phyloP scores from a whole-genome alignment of 2,888 invertebrate species.

The Zonitis immaculata region DNA sequence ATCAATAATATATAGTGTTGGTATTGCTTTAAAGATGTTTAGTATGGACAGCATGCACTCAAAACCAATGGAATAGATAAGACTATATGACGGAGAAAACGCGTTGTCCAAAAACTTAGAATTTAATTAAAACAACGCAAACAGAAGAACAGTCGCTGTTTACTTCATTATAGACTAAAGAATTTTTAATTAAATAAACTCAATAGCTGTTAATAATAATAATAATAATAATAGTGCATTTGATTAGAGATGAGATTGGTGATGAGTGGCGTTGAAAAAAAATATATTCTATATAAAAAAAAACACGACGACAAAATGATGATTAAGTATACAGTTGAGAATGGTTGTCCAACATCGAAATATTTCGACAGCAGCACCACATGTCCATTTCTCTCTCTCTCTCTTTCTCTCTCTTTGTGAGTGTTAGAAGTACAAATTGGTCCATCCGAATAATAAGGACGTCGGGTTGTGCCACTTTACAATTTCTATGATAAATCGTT shows the following conservation, averaged over 20 bases:
- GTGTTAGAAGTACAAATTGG: slow-evolving; percentile 10
- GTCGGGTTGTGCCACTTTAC: slow-evolving; percentile 11
- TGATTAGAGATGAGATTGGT: not conserved
- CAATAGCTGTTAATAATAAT: too few relatives aligned
- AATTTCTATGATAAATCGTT: slow-evolving; percentile 37
- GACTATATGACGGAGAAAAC: slow-evolving; percentile 7
- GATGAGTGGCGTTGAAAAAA: too few relatives aligned
- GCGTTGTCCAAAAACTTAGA: not conserved
- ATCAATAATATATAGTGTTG: slow-evolving; percentile 26
- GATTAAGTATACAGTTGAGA: not conserved
- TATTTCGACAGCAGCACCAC: not conserved
- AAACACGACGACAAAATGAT: too few relatives aligned
- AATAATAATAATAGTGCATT: not conserved
- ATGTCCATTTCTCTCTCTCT: too few relatives aligned
- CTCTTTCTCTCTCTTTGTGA: too few relatives aligned
- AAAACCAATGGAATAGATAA: slow-evolving; percentile 11
- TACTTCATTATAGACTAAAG: slow-evolving; percentile 12
- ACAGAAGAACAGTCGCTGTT: slow-evolving; percentile 9
- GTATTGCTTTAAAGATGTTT: slow-evolving; percentile 15
- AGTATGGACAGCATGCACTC: not conserved
- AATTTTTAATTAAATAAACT: slow-evolving; percentile 26
- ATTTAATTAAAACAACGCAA: slow-evolving; percentile 30
- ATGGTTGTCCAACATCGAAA: not conserved
- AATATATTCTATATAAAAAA: too few relatives aligned
- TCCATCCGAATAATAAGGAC: slow-evolving; percentile 8